Evolutionary conservation across 2,797 vertebrate genomes (phyloP).

Genomic region (Ctenopoma kingsleyae): DNA sequence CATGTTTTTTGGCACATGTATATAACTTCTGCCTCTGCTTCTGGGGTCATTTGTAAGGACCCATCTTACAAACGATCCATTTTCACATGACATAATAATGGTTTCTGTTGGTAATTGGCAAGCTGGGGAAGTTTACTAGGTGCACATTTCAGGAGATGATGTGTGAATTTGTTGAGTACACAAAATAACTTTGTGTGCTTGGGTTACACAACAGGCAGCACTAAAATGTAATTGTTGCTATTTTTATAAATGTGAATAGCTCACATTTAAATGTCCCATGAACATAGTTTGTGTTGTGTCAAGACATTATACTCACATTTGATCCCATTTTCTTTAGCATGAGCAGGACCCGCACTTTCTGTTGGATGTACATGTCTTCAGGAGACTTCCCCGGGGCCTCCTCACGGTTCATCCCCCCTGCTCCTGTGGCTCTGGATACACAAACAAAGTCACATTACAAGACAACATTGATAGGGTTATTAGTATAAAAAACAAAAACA

Average conservation of each 20-base stretch:
- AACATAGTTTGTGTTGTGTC: neutral
- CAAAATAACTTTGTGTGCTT: neutral
- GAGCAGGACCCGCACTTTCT: conserved; percentile 98
- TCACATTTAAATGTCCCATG: neutral
- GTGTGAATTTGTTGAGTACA: neutral
- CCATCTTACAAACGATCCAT: neutral
- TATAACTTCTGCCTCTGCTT: neutral
- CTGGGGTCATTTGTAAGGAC: neutral
- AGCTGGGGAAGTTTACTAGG: too few species aligned
- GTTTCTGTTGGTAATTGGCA: neutral
- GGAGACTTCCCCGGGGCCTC: conserved; percentile 97
- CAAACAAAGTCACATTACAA: conserved; percentile 51
- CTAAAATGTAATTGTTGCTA: neutral
- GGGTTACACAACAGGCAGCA: neutral
- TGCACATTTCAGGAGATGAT: neutral
- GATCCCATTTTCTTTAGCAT: conserved; percentile 99
- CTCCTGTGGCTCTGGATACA: conserved; percentile 87
- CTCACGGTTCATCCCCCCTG: conserved; percentile 99
- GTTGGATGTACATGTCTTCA: conserved; percentile 99
- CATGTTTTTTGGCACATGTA: neutral
- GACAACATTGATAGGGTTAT: conserved; percentile 20
- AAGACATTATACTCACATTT: conserved; percentile 88
- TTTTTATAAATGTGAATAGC: neutral
- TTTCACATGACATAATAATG: neutral
- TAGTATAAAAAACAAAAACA: neutral